These are phyloP conservation scores for Diadromus collaris DNA, from an alignment of 2,888 invertebrate genomes.

Conservation along the genomic window DNA sequence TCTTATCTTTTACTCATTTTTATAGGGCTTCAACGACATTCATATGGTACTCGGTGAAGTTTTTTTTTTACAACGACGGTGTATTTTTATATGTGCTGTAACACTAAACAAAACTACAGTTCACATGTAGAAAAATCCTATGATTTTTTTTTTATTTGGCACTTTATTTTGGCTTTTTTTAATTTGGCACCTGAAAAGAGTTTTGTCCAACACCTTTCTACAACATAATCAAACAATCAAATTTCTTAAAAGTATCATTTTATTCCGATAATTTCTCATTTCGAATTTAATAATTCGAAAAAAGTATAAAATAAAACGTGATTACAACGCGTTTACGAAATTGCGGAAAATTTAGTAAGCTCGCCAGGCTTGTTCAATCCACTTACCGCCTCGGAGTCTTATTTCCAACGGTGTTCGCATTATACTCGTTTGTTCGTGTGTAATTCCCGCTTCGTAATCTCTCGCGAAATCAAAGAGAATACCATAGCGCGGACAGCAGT, in stretches of 20 bases:
- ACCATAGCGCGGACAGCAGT: conserved; percentile 48
- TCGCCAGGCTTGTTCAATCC: conserved; percentile 53
- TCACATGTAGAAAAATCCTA: too few species aligned
- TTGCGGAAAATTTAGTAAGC: background rate
- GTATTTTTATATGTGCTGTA: too few species aligned
- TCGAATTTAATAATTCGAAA: background rate
- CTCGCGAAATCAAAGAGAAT: conserved; percentile 70
- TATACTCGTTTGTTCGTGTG: conserved; percentile 50
- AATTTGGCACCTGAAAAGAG: background rate
- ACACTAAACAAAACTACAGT: too few species aligned
- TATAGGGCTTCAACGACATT: too few species aligned
- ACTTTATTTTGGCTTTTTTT: background rate
- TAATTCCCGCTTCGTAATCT: conserved; percentile 41
- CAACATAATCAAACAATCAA: too few species aligned
- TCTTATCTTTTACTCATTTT: too few species aligned
- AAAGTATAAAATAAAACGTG: background rate
- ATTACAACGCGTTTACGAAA: background rate
- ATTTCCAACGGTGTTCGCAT: conserved; percentile 55
- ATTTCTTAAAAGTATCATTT: too few species aligned
- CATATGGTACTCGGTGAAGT: too few species aligned
- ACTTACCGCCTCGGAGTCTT: conserved; percentile 55
- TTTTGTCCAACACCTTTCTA: background rate
- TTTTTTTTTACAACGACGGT: too few species aligned
- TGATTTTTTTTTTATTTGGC: too few species aligned
- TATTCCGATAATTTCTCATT: background rate